Conservation (phyloP, 1,140 invertebrate genomes). For the Ephestia elutella region DNA sequence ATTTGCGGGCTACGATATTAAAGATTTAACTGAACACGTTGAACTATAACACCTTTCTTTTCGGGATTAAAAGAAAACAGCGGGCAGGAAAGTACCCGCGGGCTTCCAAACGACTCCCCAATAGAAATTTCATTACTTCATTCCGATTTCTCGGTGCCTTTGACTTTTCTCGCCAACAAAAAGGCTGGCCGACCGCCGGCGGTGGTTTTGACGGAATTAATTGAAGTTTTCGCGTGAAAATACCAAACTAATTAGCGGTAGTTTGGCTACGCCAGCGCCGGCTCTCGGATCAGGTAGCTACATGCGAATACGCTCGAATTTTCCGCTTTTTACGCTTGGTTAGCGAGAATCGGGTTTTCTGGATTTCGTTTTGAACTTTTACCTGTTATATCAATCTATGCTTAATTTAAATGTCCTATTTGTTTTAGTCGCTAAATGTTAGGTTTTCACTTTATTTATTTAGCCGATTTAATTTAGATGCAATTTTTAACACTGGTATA, state of each 20-base stretch:
- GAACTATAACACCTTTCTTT: neutral
- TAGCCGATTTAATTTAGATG: no score
- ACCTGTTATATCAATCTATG: neutral
- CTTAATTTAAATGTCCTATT: neutral
- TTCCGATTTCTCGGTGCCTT: constrained; percentile 31
- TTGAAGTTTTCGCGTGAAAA: constrained; percentile 47
- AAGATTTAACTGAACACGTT: no score
- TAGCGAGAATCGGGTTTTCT: neutral
- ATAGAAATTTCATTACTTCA: constrained; percentile 35
- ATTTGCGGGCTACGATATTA: no score
- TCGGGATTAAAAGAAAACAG: neutral
- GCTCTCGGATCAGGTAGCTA: constrained; percentile 20
- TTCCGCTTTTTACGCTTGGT: constrained; percentile 8
- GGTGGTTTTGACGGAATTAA: constrained; percentile 41
- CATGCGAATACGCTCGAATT: constrained; percentile 13
- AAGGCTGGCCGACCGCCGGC: constrained; percentile 21
- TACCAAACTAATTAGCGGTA: constrained; percentile 45
- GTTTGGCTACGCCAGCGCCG: constrained; percentile 19
- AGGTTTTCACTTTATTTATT: no score
- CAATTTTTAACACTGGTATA: no score
- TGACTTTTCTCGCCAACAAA: constrained; percentile 35
- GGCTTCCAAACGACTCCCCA: constrained; percentile 23
- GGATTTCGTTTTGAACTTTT: neutral
- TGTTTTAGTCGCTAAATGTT: neutral
- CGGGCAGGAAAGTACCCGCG: constrained; percentile 16